Percentiles rank a stretch among this genome's conserved stretches.
Evolutionary conservation across 2,888 invertebrate species (phyloP).

Genomic region (Magallana nippona): DNA sequence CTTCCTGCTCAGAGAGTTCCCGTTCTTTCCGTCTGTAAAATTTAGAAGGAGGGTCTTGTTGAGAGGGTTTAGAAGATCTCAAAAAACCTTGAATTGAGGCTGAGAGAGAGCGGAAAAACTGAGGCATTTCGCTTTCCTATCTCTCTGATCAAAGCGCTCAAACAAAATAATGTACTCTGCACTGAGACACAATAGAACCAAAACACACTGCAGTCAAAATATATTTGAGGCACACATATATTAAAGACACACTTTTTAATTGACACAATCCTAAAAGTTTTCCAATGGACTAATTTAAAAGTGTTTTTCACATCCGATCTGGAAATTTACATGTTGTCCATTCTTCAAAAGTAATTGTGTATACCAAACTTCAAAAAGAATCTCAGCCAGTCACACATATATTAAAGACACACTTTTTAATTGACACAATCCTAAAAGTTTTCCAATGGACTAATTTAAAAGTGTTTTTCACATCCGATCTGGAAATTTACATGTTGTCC

Average conservation of each 20-base stretch:
- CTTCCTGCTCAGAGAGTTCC: conserved; percentile 61
- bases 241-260: too few species aligned
- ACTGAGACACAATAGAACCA: neutral
- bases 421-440: neutral
- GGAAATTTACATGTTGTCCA: neutral
- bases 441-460: neutral
- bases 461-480: neutral
- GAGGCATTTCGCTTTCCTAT: conserved; percentile 43
- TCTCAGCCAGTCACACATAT: too few species aligned
- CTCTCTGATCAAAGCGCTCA: neutral
- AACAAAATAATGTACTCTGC: neutral
- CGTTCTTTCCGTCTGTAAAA: conserved; percentile 62
- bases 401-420: too few species aligned
- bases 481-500: neutral
- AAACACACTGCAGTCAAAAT: neutral
- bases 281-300: neutral
- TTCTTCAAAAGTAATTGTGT: neutral
- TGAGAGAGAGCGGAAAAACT: conserved; percentile 45
- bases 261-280: neutral
- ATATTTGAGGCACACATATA: neutral
- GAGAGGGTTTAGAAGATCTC: conserved; percentile 34
- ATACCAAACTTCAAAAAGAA: conserved; percentile 5
- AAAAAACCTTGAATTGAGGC: conserved; percentile 48
- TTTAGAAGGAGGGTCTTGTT: neutral
- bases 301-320: neutral